A percentile compares a stretch with the other conserved stretches of the same genome.
Evolutionary conservation across 2,113 vertebrate genomes (phyloP).

Genomic region (Perca schrenkii): DNA sequence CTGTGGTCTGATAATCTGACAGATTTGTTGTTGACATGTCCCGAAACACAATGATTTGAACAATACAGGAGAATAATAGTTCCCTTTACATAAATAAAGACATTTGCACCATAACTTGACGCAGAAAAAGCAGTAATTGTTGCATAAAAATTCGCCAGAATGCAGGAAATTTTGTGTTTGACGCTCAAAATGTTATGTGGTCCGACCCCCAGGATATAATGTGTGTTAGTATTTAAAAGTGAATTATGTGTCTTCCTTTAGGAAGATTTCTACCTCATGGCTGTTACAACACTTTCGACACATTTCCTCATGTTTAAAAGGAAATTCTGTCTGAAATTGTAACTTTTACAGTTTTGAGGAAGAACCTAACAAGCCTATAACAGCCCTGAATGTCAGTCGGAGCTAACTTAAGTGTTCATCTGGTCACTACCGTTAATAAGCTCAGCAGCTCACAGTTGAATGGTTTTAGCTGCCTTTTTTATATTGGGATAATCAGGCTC

Average conservation of each 20-base stretch:
- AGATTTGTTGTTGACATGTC: no score
- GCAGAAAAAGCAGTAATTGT: no score
- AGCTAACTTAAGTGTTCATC: slow-evolving; percentile 20
- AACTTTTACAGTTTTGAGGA: slow-evolving; percentile 30
- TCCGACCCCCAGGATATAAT: no score
- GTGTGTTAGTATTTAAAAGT: no score
- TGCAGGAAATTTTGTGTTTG: no score
- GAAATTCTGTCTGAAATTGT: slow-evolving; percentile 3
- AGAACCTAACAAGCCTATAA: slow-evolving; percentile 30
- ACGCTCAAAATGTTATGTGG: no score
- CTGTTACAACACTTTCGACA: neutral
- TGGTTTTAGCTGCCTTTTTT: slow-evolving; percentile 36
- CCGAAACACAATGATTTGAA: no score
- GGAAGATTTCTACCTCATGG: neutral
- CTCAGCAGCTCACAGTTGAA: slow-evolving; percentile 31
- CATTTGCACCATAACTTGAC: no score
- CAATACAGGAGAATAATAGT: no score
- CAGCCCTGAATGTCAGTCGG: slow-evolving; percentile 38
- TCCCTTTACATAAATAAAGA: no score
- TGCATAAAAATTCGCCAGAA: no score
- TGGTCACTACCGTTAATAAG: slow-evolving; percentile 38
- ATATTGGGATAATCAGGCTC: slow-evolving; percentile 32
- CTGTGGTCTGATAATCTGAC: no score
- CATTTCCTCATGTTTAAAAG: slow-evolving; percentile 3
- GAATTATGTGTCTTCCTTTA: neutral